Evolutionary conservation across 1,140 invertebrate genomes (phyloP).

Genomic region (Periplaneta americana): DNA sequence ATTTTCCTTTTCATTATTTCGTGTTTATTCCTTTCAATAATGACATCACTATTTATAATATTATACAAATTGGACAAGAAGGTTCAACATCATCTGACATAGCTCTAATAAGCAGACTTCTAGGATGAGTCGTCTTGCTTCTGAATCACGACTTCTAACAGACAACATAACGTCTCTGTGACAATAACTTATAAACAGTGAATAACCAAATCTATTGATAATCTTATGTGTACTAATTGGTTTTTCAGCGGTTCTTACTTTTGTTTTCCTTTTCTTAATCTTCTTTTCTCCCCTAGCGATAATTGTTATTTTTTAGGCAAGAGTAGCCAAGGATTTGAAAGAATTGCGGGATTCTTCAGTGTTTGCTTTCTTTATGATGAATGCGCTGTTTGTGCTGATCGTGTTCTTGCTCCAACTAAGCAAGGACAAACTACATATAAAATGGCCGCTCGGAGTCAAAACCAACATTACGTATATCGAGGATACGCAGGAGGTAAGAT

Average conservation of each 20-base stretch:
- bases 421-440: slow-evolving; percentile 89
- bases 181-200: background rate
- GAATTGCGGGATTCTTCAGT: slow-evolving; percentile 90
- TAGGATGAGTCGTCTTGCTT: no score
- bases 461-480: slow-evolving; percentile 89
- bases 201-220: background rate
- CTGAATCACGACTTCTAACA: background rate
- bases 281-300: background rate
- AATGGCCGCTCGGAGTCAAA: slow-evolving; percentile 90
- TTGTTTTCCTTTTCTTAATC: slow-evolving; percentile 1
- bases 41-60: no score
- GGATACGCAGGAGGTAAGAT: slow-evolving; percentile 78
- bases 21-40: no score
- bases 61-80: no score
- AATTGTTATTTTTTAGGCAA: slow-evolving; percentile 50
- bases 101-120: no score
- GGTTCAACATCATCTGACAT: no score
- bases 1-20: no score
- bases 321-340: slow-evolving; percentile 84
- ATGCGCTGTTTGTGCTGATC: slow-evolving; percentile 96
- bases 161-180: background rate
- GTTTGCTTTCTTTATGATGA: slow-evolving; percentile 97
- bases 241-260: background rate
- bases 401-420: slow-evolving; percentile 95
- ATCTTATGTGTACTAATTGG: background rate